These are phyloP conservation scores for Heliothis virescens DNA, from an alignment of 1,140 invertebrate genomes.

Conservation along the genomic window DNA sequence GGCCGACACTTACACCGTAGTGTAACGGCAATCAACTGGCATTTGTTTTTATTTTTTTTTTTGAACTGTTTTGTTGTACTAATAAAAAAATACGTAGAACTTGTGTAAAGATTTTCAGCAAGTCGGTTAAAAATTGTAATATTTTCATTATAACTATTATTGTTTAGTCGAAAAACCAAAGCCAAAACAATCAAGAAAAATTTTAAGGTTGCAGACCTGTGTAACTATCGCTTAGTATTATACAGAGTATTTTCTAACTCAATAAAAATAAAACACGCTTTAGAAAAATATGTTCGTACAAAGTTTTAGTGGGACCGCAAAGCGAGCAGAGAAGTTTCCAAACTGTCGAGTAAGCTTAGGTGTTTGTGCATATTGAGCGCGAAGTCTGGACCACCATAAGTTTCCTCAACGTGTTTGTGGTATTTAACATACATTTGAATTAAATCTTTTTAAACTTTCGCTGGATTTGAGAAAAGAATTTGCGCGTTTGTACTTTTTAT, in stretches of 20 bases:
- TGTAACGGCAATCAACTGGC: neutral
- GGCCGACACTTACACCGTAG: slow-evolving; percentile 11
- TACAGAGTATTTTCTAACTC: no score
- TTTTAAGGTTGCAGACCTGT: no score
- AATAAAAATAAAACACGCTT: neutral
- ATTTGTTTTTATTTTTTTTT: neutral
- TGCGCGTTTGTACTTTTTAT: neutral
- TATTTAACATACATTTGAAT: slow-evolving; percentile 35
- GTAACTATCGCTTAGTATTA: no score
- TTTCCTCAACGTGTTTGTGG: neutral
- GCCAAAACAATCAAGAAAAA: no score
- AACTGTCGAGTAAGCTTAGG: neutral
- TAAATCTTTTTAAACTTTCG: neutral
- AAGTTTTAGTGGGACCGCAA: neutral
- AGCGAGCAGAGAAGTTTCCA: neutral
- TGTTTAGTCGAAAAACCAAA: no score
- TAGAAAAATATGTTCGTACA: slow-evolving; percentile 2
- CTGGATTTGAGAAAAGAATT: neutral
- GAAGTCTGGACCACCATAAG: neutral
- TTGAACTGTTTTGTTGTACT: neutral
- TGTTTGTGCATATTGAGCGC: slow-evolving; percentile 25
- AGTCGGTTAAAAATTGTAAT: no score
- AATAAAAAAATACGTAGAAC: no score
- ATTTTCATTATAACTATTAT: no score
- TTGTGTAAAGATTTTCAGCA: no score